Conservation (phyloP, 2,797 vertebrate genomes). For the Gallirallus australis region DNA sequence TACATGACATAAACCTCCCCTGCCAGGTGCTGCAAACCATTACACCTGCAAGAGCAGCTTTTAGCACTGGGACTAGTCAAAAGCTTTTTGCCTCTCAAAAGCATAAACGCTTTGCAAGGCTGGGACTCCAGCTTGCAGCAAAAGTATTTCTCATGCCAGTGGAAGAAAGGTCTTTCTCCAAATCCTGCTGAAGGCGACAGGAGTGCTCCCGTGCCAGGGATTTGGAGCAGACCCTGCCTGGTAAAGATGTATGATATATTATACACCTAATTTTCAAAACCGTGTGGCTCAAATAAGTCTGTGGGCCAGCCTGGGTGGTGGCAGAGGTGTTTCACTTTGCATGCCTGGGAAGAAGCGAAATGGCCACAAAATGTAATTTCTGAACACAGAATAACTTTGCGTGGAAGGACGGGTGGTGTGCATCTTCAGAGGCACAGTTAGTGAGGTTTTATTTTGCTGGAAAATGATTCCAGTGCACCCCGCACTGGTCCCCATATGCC, state of each 20-base stretch:
- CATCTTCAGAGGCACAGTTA: background rate
- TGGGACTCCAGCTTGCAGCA: background rate
- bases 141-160: background rate
- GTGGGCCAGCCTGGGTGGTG: background rate
- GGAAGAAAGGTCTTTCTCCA: background rate
- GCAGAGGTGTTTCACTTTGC: background rate
- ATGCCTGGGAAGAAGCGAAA: background rate
- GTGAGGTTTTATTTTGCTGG: background rate
- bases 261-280: background rate
- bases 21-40: background rate
- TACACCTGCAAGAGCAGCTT: background rate
- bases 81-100: background rate
- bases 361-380: background rate
- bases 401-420: rapidly evolving
- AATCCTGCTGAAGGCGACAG: background rate
- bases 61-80: background rate
- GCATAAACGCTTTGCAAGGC: background rate
- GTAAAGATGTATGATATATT: background rate
- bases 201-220: background rate
- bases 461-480: slow-evolving; percentile 7
- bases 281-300: background rate
- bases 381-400: rapidly evolving
- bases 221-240: background rate
- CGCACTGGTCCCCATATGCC: slow-evolving; percentile 34
- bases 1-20: rapidly evolving